These are phyloP conservation scores for Oscheius myriophilus DNA, from an alignment of 2,888 invertebrate genomes.

Conservation along the genomic window DNA sequence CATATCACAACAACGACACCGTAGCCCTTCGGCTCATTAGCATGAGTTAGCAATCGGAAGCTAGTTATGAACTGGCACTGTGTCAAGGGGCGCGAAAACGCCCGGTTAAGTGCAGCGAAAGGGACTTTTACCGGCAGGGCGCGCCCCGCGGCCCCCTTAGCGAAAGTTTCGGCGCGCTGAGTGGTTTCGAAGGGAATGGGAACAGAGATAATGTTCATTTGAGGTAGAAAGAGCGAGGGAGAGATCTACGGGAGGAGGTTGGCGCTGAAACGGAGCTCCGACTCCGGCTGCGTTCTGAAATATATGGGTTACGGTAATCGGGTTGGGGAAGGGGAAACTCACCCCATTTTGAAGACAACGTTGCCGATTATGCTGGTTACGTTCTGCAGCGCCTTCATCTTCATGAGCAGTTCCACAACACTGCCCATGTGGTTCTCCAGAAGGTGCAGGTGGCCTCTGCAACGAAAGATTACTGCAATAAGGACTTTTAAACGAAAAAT, in stretches of 20 bases:
- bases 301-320: not conserved
- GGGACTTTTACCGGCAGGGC: no score
- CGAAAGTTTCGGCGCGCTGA: no score
- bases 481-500: not conserved
- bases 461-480: not conserved
- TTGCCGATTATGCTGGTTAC: not conserved
- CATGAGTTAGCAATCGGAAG: not conserved
- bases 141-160: no score
- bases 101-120: no score
- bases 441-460: slow-evolving; percentile 7
- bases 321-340: not conserved
- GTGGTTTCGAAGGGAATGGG: no score
- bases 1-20: slow-evolving; percentile 26
- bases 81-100: no score
- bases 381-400: not conserved
- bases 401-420: slow-evolving; percentile 5
- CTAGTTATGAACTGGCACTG: no score
- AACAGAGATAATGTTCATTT: no score
- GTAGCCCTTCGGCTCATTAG: no score
- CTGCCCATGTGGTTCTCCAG: slow-evolving; percentile 13
- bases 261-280: slow-evolving; percentile 3
- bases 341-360: not conserved
- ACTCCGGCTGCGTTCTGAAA: slow-evolving; percentile 11
- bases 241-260: not conserved
- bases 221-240: no score